These are phyloP conservation scores for Ictalurus punctatus DNA, from an alignment of 2,113 vertebrate genomes.

Conservation along the genomic window DNA sequence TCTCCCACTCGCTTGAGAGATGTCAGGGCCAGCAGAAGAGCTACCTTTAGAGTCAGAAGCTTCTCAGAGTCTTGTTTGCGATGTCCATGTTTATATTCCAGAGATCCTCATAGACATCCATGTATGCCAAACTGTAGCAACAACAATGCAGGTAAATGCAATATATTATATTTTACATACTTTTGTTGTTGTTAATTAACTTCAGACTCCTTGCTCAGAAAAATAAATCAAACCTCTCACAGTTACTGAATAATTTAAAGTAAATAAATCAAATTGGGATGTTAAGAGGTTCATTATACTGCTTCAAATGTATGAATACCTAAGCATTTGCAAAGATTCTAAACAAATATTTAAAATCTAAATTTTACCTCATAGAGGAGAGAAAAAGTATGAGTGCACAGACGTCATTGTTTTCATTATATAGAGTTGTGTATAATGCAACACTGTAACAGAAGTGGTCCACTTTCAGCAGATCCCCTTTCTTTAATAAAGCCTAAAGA, in stretches of 20 bases:
- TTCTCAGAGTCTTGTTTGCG: constrained; percentile 19
- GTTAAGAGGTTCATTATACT: background rate
- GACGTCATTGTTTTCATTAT: background rate
- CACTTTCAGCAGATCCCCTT: background rate
- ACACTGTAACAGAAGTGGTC: too few relatives aligned
- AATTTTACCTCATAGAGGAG: constrained; percentile 1
- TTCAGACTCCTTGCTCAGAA: background rate
- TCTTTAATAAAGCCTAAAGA: background rate
- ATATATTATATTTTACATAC: background rate
- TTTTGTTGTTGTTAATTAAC: background rate
- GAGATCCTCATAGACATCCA: constrained; percentile 47
- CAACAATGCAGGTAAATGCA: background rate
- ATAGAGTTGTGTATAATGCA: background rate
- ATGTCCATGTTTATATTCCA: constrained; percentile 45
- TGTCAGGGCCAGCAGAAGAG: too few relatives aligned
- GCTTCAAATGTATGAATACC: background rate
- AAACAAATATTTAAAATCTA: background rate
- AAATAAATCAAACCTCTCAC: background rate
- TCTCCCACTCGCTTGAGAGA: too few relatives aligned
- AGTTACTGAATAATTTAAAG: background rate
- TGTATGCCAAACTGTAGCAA: background rate
- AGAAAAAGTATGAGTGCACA: background rate
- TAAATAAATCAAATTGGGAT: too few relatives aligned
- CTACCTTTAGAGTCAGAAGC: too few relatives aligned
- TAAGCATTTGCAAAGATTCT: background rate